Percentiles rank a stretch among this genome's conserved stretches.
Conservation (phyloP, 2,888 invertebrate species). For the Polietes domitor region DNA sequence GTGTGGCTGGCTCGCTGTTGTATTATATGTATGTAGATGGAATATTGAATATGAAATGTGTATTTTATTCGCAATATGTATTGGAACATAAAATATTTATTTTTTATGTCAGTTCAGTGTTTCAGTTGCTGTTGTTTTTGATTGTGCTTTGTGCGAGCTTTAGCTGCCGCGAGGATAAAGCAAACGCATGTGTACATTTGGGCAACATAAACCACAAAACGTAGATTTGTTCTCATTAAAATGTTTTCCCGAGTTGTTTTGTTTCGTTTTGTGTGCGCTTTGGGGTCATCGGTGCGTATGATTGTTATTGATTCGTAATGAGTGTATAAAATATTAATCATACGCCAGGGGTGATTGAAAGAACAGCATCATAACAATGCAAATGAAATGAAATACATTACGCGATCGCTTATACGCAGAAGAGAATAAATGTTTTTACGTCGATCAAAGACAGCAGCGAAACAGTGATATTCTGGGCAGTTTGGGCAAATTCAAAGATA, state of each 20-base stretch:
- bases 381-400: no score
- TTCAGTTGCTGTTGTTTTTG: not conserved
- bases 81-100: not conserved
- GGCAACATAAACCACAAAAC: not conserved
- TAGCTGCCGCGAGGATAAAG: not conserved
- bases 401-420: no score
- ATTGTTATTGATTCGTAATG: constrained; percentile 13
- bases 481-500: no score
- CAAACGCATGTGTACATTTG: not conserved
- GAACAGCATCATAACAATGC: no score
- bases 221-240: constrained; percentile 17
- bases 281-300: constrained; percentile 26
- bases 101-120: not conserved
- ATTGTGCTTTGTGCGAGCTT: no score
- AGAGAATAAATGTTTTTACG: no score
- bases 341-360: not conserved
- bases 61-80: constrained; percentile 3
- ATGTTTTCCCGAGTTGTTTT: not conserved
- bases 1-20: constrained; percentile 41
- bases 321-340: constrained; percentile 40
- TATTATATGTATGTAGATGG: no score
- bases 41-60: not conserved
- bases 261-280: not conserved
- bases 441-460: no score
- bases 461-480: no score